Percentiles rank a stretch among this genome's conserved stretches.
phyloP scores from a whole-genome alignment of 2,113 vertebrate species.

The Barnardius zonarius region DNA sequence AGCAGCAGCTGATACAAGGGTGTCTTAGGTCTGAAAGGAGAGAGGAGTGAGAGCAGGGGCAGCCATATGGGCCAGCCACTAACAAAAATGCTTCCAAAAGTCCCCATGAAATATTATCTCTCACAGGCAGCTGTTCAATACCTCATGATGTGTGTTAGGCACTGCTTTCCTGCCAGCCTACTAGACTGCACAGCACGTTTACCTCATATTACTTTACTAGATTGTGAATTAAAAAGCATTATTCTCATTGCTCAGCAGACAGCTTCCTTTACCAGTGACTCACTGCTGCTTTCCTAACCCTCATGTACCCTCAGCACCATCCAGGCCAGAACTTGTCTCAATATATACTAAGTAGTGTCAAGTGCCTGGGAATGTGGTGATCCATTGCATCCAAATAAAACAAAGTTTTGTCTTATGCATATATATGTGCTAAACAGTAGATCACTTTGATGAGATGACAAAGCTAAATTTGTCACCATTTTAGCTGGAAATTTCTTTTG shows the following conservation, averaged over 20 bases:
- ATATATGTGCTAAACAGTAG: background rate
- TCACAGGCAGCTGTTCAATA: slow-evolving; percentile 24
- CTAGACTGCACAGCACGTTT: background rate
- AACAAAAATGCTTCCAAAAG: slow-evolving; percentile 28
- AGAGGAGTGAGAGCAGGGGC: background rate
- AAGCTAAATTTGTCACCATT: background rate
- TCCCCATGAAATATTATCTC: slow-evolving; percentile 48
- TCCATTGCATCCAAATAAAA: background rate
- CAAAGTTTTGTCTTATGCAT: background rate
- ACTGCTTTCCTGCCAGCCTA: background rate
- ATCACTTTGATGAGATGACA: background rate
- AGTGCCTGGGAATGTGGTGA: background rate
- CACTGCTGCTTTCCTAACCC: background rate
- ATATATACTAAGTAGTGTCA: background rate
- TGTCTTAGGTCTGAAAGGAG: background rate
- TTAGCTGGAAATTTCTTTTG: background rate
- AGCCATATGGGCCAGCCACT: background rate
- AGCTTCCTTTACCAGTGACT: background rate
- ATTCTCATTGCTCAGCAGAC: background rate
- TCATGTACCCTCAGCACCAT: background rate
- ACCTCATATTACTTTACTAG: background rate
- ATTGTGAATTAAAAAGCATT: background rate
- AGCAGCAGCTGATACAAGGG: background rate
- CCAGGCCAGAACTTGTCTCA: background rate
- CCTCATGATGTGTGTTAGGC: background rate